phyloP scores from a whole-genome alignment of 2,797 vertebrate species.

The Passerculus sandwichensis region DNA sequence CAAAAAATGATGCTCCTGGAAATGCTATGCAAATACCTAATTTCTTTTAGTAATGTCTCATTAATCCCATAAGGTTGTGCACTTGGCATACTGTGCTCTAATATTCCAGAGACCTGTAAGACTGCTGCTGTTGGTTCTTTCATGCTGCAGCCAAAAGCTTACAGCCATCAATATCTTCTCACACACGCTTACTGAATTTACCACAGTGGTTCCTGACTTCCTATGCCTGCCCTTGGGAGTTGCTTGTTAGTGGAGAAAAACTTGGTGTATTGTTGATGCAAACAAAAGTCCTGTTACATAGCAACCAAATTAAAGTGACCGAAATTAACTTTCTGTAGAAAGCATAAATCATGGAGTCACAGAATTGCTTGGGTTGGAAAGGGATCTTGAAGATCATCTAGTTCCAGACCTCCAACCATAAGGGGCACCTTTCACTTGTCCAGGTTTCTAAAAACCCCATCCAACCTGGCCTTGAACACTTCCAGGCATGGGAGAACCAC shows the following conservation, averaged over 20 bases:
- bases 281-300: neutral
- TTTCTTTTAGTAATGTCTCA: neutral
- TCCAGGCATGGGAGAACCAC: neutral
- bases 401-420: neutral
- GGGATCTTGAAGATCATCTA: neutral
- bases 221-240: neutral
- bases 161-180: neutral
- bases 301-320: neutral
- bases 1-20: neutral
- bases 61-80: neutral
- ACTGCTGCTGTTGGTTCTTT: neutral
- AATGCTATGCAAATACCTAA: neutral
- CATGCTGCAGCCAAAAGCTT: neutral
- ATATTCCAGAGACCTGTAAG: neutral
- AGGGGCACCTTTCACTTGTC: neutral
- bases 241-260: neutral
- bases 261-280: neutral
- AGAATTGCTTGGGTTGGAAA: neutral
- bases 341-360: neutral
- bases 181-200: neutral
- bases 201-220: neutral
- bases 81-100: neutral
- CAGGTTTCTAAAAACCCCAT: neutral
- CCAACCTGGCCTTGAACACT: neutral
- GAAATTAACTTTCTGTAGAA: neutral